phyloP scores from a whole-genome alignment of 2,797 vertebrate species.

The Myripristis jacobus region DNA sequence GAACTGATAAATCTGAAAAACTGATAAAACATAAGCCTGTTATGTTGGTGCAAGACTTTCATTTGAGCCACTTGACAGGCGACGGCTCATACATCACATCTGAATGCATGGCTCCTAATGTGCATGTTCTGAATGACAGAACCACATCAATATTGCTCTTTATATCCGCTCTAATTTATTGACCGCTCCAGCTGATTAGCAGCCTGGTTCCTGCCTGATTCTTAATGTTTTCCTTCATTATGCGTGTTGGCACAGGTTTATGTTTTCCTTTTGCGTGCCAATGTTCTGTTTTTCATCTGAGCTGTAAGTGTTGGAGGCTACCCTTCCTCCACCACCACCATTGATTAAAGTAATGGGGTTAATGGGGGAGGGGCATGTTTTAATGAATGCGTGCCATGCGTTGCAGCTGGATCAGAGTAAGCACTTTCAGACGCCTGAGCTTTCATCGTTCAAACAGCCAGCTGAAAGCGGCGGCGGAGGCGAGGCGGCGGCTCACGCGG shows the following conservation, averaged over 20 bases:
- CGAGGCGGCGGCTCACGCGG: slow-evolving; percentile 42
- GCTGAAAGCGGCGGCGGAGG: too few species aligned
- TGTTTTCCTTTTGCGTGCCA: slow-evolving; percentile 22
- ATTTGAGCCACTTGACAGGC: slow-evolving; percentile 34
- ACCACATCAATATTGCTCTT: neutral
- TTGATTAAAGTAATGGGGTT: slow-evolving; percentile 73
- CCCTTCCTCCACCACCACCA: slow-evolving; percentile 14
- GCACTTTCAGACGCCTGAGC: slow-evolving; percentile 24
- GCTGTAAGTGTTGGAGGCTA: slow-evolving; percentile 51
- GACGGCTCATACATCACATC: slow-evolving; percentile 26
- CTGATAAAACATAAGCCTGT: too few species aligned
- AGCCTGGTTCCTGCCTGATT: slow-evolving; percentile 20
- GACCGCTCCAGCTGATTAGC: slow-evolving; percentile 32
- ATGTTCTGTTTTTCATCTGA: slow-evolving; percentile 49
- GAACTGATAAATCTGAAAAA: too few species aligned
- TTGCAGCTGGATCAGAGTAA: slow-evolving; percentile 57
- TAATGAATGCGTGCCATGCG: slow-evolving; percentile 46
- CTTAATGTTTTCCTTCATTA: neutral
- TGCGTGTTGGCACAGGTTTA: slow-evolving; percentile 20
- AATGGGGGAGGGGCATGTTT: slow-evolving; percentile 54
- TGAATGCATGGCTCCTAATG: neutral
- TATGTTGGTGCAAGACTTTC: slow-evolving; percentile 11
- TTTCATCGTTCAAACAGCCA: slow-evolving; percentile 22
- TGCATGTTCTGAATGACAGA: neutral
- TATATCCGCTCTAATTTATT: slow-evolving; percentile 19